Base-by-base conservation (phyloP, 2,797 vertebrate species). In the Dendrocincla fuliginosa region DNA sequence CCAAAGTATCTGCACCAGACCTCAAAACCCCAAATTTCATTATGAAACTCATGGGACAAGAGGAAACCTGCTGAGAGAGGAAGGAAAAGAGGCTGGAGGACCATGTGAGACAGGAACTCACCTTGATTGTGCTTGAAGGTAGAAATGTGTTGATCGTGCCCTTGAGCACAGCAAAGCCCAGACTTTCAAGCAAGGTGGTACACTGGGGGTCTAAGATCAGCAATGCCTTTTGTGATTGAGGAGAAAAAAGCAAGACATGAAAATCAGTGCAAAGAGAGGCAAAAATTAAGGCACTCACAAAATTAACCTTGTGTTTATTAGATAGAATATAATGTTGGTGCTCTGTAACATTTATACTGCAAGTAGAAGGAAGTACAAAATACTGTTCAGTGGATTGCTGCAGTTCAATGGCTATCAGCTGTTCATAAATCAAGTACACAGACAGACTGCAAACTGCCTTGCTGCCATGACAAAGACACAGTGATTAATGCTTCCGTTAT, bases 351-450 rank as follows among this genome's bases (percentile, higher is more conserved):
- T 76, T 70, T 73, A 47, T 37, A 56, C 73, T 59, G 47, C 15
- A 83, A 63, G 52, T 61, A 78, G 50, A 83, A 84, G 39, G 46
- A 78, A 81, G 70, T n/a, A 63, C 71, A 49, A 64, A 93, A 71
- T 30, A 47, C 50, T 69, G 74, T 73, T 93, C 67, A 79, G 80
- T 79, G 44, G 73, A 87, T 64, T 94, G 65, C 52, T 91, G 87
- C 87, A 94, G 89, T 95, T 95, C 94, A 96, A 18, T 88, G 94
- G 83, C 89, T 77, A 91, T 88, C 94, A 94, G 70, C 80, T 90
- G 77, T 60, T 96, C 85, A 93, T 96, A 96, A 95, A 96, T 96
- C 94, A 95, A 91, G 37, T 20, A 50, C 35, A 42, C 42, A 79
- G 69, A 69, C 73, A 91, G 89, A 82, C 64, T 95, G 94, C 89